A percentile compares a stretch with the other conserved stretches of the same genome.
These are phyloP conservation scores for Cyprinodon diabolis DNA, from an alignment of 2,797 vertebrate genomes.

Conservation along the genomic window DNA sequence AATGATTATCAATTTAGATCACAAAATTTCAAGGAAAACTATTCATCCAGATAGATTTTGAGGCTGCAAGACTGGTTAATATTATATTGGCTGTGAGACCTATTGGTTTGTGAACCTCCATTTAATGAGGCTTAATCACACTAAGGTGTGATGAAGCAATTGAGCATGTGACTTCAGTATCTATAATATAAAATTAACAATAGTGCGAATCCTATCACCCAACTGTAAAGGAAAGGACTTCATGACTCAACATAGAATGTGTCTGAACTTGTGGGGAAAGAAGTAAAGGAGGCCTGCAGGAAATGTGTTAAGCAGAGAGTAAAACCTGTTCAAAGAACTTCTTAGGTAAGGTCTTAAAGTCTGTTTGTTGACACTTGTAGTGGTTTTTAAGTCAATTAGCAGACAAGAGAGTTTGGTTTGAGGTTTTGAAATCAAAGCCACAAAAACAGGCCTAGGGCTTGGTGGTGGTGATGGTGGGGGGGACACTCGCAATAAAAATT, in stretches of 20 bases:
- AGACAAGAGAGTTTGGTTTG: conserved; percentile 45
- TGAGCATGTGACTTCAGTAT: conserved; percentile 31
- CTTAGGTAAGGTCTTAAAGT: conserved; percentile 38
- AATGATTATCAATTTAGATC: not conserved
- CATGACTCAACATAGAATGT: not conserved
- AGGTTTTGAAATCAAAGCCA: conserved; percentile 46
- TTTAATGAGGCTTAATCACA: not conserved
- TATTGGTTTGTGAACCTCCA: not conserved
- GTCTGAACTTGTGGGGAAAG: not conserved
- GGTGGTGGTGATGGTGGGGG: too few relatives aligned
- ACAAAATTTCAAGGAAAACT: not conserved
- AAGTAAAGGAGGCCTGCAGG: conserved; percentile 3
- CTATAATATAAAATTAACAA: conserved; percentile 31
- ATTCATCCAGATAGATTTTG: not conserved
- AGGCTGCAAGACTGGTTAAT: not conserved
- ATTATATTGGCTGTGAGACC: not conserved
- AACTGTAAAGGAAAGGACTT: not conserved
- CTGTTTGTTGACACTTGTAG: conserved; percentile 36
- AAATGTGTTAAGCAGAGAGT: conserved; percentile 18
- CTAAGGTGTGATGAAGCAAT: conserved; percentile 28
- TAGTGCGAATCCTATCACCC: conserved; percentile 22
- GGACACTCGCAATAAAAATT: not conserved
- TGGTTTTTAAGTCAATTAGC: conserved; percentile 60
- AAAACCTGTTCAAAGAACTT: conserved; percentile 32
- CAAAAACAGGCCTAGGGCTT: conserved; percentile 24